Evolutionary conservation across 1,140 invertebrate genomes (phyloP).

Genomic region (Zaprionus africanus): DNA sequence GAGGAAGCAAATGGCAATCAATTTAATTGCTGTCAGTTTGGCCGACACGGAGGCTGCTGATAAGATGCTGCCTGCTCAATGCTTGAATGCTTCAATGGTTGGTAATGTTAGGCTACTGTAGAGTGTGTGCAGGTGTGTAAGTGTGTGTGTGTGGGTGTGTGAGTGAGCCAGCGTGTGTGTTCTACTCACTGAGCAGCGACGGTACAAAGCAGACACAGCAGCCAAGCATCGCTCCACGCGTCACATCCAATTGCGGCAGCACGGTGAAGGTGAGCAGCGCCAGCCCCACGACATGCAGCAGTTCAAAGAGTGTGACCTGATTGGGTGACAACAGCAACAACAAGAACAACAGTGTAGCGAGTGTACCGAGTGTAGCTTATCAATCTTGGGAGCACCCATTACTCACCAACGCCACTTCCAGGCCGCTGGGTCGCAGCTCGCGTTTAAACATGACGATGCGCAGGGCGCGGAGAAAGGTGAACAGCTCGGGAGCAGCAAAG

Average conservation of each 20-base stretch:
- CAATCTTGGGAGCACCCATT: conserved; percentile 43
- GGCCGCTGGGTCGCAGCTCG: conserved; percentile 66
- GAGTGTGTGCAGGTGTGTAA: background rate
- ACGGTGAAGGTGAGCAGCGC: conserved; percentile 94
- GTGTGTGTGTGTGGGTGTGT: background rate
- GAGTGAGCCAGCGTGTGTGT: no score
- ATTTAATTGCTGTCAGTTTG: conserved; percentile 74
- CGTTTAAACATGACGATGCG: conserved; percentile 95
- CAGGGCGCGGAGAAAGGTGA: conserved; percentile 92
- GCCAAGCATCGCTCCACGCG: conserved; percentile 95
- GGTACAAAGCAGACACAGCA: conserved; percentile 97
- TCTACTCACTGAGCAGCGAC: conserved; percentile 86
- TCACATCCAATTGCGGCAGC: conserved; percentile 94
- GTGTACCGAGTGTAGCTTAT: conserved; percentile 85
- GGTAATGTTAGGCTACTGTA: background rate
- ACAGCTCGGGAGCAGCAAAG: conserved; percentile 93
- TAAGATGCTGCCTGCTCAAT: conserved; percentile 50
- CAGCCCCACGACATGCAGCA: conserved; percentile 93
- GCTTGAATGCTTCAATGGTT: conserved; percentile 12
- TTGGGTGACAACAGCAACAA: conserved; percentile 13
- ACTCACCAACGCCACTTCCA: conserved; percentile 86
- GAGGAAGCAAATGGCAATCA: conserved; percentile 60
- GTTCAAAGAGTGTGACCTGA: conserved; percentile 89
- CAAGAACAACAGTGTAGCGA: conserved; percentile 6
- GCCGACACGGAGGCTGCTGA: conserved; percentile 45